Evolutionary conservation across 2,797 vertebrate species (phyloP), one percentile per base, ranked within the genome.

Genomic region (Somateria mollissima): DNA sequence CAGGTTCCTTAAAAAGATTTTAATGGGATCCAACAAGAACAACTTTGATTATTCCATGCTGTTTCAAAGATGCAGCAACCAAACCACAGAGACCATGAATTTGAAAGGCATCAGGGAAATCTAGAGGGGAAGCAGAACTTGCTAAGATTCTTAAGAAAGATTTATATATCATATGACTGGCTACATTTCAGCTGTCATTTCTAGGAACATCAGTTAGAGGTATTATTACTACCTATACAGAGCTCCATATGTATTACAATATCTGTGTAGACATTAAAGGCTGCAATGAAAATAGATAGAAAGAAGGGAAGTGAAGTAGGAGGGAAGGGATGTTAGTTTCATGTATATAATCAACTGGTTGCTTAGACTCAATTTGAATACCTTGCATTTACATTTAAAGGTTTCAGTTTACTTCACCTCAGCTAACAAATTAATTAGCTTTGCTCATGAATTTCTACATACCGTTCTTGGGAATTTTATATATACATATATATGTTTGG

Each of bases 41-140:
- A 75, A 45, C 83, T 79, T 70, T 58, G 89, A 81, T 90, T 82
- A 70, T 36, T 67, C 56, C 39, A 11, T 30, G 43, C 45, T 60
- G 39, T 79, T 92, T 82, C 77, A 91, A 73, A 86, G 87, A 67
- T 2, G 24, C 11, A 34, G 53, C 66, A 94, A 71, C 49, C 41
- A 86, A 94, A 79, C 6, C 57, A 84, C 10, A 73, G 83, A 75
- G 53, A 57, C 14, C 56, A 30, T 10, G 60, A 88, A 64, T 86
- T 45, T 91, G 92, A 96, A 92, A 92, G 92, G 87, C 64, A 92
- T 67, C 60, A 92, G 92, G 91, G 83, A 95, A 89, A 90, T 60
- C 91, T 57, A 65, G 72, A 84, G 83, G 37, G 93, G 73, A 87
- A 85, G 41, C 2, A 49, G 71, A 81, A 84, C 90, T 94, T 93